Base-by-base conservation (phyloP, 2,797 vertebrate genomes). In the Ctenopoma kingsleyae region DNA sequence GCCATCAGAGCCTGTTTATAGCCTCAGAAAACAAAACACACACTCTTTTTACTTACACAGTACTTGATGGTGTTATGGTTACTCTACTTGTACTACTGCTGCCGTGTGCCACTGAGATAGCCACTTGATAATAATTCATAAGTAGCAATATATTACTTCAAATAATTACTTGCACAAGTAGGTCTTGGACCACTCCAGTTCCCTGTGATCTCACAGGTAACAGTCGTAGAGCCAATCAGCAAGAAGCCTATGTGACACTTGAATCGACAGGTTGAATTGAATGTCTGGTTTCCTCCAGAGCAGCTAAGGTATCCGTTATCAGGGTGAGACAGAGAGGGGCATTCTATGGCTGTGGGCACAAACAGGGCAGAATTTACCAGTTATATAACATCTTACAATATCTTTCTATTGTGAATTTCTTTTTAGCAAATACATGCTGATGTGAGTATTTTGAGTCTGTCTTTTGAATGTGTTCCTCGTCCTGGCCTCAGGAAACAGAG, bases 1-100 rank as follows among this genome's bases (percentile, higher is more conserved):
- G 76, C 87, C 56, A 88, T 1, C 20, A 92, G 35, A 25, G 84
- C 84, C n/a, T 65, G 62, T 80, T 84, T 89, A 41, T 88, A 91
- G 38, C 38, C 92, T 94, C 69, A 27, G 47, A 35, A 67, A 68
- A 50, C 0, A 43, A 68, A 44, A 32, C 2, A 17, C 2, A 32
- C 1, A 17, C 15, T 27, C 25, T 32, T 41, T 48, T 43, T 30
- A 44, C 15, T 15, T 27, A 27, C 16, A 20, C 1, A 23, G 38
- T n/a, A 8, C 32, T 32, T 32, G 7, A 36, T 1, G 6, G 27
- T 30, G 5, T 30, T 1, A 35, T 10, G 10, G 3, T 36, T 36
- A 36, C 4, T 36, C 12, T 10, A 11, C 15, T 20, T 20, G 12
- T 10, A 40, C 13, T 32, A 43, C 12, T 38, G 3, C n/a, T 57